Evolutionary conservation across 2,797 vertebrate genomes (phyloP), one percentile per base, ranked within the genome.

Genomic region (Sylvia borin): DNA sequence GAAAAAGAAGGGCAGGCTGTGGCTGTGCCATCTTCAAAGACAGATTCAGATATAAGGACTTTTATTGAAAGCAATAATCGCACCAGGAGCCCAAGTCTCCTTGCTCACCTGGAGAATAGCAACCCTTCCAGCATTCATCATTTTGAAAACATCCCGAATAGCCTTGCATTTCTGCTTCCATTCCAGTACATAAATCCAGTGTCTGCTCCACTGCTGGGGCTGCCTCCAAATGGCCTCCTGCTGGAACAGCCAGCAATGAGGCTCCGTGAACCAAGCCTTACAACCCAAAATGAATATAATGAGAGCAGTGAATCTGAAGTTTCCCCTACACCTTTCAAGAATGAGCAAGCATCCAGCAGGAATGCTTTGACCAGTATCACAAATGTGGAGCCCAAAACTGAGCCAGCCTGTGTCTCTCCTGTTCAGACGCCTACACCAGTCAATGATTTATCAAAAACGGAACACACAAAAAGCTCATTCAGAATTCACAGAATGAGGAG

Each of bases 31-130:
- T 99, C 99, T 93, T 99, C 99, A 97, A 99, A 99, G 98, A 98
- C 98, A 95, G 99, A 99, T 97, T 99, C 99, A 76, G 99, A 99
- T 92, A 99, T 99, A 98, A 99, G 99, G 98, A 99, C 99, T 98
- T 99, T 99, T 97, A 99, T 99, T 96, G 99, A 99, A 98, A 99
- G 99, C 98, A 99, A 99, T 99, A 99, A 99, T 97, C 99, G 99
- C 88, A 98, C 99, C 95, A 98, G 99, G 96, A 99, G 99, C 97
- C 99, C 99, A 9, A 99, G 99, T 96, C 98, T 99, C 68, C 98
- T 99, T 75, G 98, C 99, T 87, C 99, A 99, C 97, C 97, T 99
- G 97, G 99, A 99, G 97, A 99, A 98, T 85, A 99, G 99, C 97
- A 99, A 99, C 96, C 99, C 99, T 97, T 99, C 99, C 80, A 99